Evolutionary conservation across 2,113 vertebrate genomes (phyloP).

Genomic region (Tachysurus fulvidraco): DNA sequence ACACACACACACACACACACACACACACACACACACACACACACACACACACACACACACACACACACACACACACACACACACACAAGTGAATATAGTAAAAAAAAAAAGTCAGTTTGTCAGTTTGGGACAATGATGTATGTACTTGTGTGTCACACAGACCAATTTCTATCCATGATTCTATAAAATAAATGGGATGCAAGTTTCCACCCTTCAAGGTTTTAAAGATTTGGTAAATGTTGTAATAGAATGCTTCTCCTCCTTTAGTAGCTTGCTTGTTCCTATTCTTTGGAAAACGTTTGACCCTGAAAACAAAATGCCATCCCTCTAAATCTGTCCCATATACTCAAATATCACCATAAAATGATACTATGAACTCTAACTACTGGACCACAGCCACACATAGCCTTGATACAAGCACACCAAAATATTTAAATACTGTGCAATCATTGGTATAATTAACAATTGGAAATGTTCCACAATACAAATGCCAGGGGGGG

Average conservation of each 20-base stretch:
- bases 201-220: not conserved
- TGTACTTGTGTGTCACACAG: slow-evolving; percentile 36
- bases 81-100: not conserved
- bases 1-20: not conserved
- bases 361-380: not conserved
- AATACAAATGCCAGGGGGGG: not conserved
- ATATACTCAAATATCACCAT: not conserved
- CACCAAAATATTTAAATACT: not conserved
- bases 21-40: not conserved
- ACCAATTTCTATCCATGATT: slow-evolving; percentile 35
- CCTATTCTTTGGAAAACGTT: not conserved
- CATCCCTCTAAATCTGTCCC: not conserved
- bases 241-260: not conserved
- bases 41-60: not conserved
- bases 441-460: not conserved
- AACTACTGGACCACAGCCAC: not conserved
- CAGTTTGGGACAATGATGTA: slow-evolving; percentile 1
- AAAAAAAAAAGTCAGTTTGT: slow-evolving; percentile 4
- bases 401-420: not conserved
- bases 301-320: not conserved
- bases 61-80: not conserved
- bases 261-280: not conserved
- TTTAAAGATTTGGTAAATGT: slow-evolving; percentile 4
- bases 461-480: not conserved
- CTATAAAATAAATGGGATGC: slow-evolving; percentile 17